Percentiles rank a stretch among this genome's conserved stretches.
phyloP scores from a whole-genome alignment of 92 coral and sea anemone genomes.

The Heliopora coerulea region DNA sequence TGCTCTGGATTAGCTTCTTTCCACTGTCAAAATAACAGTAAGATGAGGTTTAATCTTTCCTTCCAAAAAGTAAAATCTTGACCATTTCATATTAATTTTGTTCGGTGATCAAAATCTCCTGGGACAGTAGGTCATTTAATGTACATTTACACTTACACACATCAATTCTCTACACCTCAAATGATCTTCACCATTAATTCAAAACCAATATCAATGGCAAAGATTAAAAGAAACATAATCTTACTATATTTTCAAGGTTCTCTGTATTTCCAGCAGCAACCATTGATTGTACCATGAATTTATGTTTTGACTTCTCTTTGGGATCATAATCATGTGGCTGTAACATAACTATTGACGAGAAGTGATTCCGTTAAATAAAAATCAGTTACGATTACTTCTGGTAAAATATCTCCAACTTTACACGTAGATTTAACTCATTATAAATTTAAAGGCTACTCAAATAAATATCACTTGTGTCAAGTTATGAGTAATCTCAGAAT shows the following conservation, averaged over 20 bases:
- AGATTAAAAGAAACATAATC: conserved; percentile 5
- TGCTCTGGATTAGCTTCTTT: conserved; percentile 77
- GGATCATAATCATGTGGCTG: conserved; percentile 98
- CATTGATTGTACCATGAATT: conserved; percentile 99
- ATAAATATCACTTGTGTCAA: no score
- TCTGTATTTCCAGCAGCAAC: conserved; percentile 76
- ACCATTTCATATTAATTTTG: no score
- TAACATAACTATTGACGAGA: conserved; percentile 70
- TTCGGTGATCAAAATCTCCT: no score
- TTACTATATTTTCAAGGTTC: conserved; percentile 75
- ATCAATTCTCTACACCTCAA: no score
- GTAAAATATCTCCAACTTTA: not conserved
- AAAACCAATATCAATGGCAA: no score
- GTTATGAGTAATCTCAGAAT: no score
- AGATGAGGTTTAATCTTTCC: no score
- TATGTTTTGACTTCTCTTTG: conserved; percentile 94
- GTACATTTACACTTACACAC: no score
- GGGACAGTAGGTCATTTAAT: no score
- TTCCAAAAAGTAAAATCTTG: no score
- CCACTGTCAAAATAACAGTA: conserved; percentile 71
- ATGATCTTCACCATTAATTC: no score
- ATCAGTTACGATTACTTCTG: not conserved
- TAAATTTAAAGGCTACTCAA: not conserved
- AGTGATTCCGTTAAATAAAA: not conserved
- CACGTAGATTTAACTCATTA: conserved; percentile 7